Evolutionary conservation across 1,140 invertebrate species (phyloP), one percentile per base, ranked within the genome.

Genomic region (Megalopta genalis): DNA sequence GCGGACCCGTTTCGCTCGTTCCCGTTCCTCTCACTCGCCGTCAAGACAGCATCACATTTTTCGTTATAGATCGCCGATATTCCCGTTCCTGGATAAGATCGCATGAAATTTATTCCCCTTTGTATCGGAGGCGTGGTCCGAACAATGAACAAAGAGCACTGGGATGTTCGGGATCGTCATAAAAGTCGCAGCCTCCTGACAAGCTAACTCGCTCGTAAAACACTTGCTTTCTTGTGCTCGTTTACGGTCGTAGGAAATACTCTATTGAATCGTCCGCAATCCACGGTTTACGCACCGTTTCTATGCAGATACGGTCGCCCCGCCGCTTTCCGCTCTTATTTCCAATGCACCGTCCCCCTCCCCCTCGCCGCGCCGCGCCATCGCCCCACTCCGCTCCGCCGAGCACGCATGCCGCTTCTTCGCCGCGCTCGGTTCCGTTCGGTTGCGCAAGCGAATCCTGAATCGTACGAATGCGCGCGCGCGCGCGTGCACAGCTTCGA

Each of bases 131-230:
- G 83, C 76, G 83, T 86, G 84, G 83, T 68, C 72, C 63, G 64
- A 82, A 85, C 75, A 85, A 86, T 80, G 75, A 52, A 79, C 83
- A 69, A 81, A 66, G 80, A 78, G 66, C 54, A 80, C 70, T 37
- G 85, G 77, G 84, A 85, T 72, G 71, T 52, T 73, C 63, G 42
- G 68, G 42, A 63, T 80, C 72, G 83, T 86, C 83, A 79, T 86
- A 86, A 86, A 86, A 66, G 80, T 72, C 54, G 52, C 54, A 66
- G 57, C 52, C 72, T 66, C 76, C 69, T 70, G 82, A 85, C 83
- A 84, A 73, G 64, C 82, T 74, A 54, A 68, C 69, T 64, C 66
- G 82, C 67, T 85, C 84, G 82, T 85, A 85, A 85, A 85, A 80
- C 68, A 78, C 37, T 67, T 60, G 25, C 62, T 25, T 72, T 60